These are phyloP conservation scores for Tinea pellionella DNA, from an alignment of 2,888 invertebrate genomes.

Conservation along the genomic window DNA sequence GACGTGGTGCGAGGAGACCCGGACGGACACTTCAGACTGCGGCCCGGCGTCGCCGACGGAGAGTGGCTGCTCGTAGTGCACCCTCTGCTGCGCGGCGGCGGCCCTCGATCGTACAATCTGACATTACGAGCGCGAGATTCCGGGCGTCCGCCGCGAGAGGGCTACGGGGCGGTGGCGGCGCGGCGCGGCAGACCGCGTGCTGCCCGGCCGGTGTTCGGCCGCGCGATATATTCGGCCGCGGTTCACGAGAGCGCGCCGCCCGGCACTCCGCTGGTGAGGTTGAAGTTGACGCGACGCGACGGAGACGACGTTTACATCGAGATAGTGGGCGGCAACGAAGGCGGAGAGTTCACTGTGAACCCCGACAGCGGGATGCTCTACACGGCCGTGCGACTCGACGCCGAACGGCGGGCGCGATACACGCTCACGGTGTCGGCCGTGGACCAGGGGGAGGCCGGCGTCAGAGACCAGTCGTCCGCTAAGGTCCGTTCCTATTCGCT, in stretches of 20 bases:
- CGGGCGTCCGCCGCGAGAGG: conserved; percentile 81
- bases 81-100: conserved; percentile 78
- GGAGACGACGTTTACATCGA: conserved; percentile 87
- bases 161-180: conserved; percentile 85
- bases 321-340: conserved; percentile 93
- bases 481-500: conserved; percentile 58
- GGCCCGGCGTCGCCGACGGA: conserved; percentile 69
- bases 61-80: conserved; percentile 82
- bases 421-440: conserved; percentile 90
- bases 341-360: conserved; percentile 88
- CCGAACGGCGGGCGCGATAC: conserved; percentile 85
- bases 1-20: conserved; percentile 92
- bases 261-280: conserved; percentile 87
- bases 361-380: conserved; percentile 90
- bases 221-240: conserved; percentile 87
- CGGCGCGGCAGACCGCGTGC: conserved; percentile 85
- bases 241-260: conserved; percentile 90
- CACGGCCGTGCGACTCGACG: conserved; percentile 84
- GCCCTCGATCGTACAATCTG: conserved; percentile 86
- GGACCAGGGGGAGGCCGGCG: conserved; percentile 86
- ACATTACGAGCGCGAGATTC: conserved; percentile 87
- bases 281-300: conserved; percentile 89
- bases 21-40: conserved; percentile 86
- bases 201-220: conserved; percentile 88
- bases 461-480: conserved; percentile 87